Base-by-base conservation (phyloP, 2,888 invertebrate genomes). In the Zonitis immaculata region DNA sequence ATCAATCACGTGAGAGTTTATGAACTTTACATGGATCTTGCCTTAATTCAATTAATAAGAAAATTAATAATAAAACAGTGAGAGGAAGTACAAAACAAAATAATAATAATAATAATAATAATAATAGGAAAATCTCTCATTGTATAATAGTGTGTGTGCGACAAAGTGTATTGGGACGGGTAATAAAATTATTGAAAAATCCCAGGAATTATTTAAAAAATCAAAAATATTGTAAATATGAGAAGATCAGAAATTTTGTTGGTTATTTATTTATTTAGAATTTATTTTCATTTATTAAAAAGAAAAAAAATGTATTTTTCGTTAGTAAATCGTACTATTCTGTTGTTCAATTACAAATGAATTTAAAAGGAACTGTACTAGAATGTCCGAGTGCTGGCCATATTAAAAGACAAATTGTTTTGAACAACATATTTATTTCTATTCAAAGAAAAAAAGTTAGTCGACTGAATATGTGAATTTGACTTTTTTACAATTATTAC, bases 1-100 rank as follows among this genome's bases (percentile, higher is more conserved):
- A 99, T 80, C 96, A 96, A 78, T 95, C 95, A 54, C 86, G 76
- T 56, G 76, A 76, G 65, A 71, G 71, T 57, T 71, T 71, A 69
- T 72, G 71, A 71, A 62, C 55, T 44, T 32, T 49, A 52, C 52
- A 50, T 16, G 7, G 35, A 16, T 35, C 58, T 58, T 61, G 60
- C 61, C 59, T 62, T 61, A 59, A 47, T 56, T 35, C 51, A 44
- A 22, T 26, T 12, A 30, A 44, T 44, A 12, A 28, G 20, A 14
- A 32, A 27, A 35, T 35, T 6, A 35, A 35, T 16, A 16, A 35
- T 2, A 16, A 35, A 35, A 35, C 35, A 35, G 16, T 35, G 35
- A 16, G 35, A 35, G 35, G 3, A 3, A 35, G 35, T 35, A 35
- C 35, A 35, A 35, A 35, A 35, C 8, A 16, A 8, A 35, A 35